These are phyloP conservation scores for Thysanoteuthis rhombus DNA, from an alignment of 2,888 invertebrate genomes.

Conservation along the genomic window DNA sequence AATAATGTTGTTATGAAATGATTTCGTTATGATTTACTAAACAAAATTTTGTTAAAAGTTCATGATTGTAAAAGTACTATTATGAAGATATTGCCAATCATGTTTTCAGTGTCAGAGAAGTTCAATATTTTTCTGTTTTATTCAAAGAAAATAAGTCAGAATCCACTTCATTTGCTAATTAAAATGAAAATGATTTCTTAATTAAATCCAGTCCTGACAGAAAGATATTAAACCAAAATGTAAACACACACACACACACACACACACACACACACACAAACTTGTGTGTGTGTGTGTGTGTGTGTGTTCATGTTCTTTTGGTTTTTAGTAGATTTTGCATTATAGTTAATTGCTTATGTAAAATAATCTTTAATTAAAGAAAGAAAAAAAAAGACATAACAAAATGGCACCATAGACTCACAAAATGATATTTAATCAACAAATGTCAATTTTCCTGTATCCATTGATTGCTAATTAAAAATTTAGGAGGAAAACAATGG, in stretches of 20 bases:
- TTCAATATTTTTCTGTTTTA: not conserved
- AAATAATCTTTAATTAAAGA: not conserved
- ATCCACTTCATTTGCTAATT: slow-evolving; percentile 12
- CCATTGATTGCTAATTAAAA: slow-evolving; percentile 12
- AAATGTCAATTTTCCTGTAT: slow-evolving; percentile 12
- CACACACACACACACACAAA: not conserved
- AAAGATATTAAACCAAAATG: not conserved
- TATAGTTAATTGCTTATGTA: slow-evolving; percentile 12
- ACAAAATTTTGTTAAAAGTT: too few species aligned
- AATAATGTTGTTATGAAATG: too few species aligned
- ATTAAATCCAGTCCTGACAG: not conserved
- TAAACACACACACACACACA: too few species aligned
- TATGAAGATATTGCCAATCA: too few species aligned
- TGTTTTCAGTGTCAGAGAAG: not conserved
- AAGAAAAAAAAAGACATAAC: not conserved
- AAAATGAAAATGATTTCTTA: slow-evolving; percentile 12
- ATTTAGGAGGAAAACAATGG: not conserved
- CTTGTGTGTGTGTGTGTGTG: not conserved
- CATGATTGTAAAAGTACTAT: too few species aligned
- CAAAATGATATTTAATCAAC: slow-evolving; percentile 1
- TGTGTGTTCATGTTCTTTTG: not conserved
- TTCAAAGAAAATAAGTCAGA: not conserved
- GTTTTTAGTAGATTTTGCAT: not conserved
- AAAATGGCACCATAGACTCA: not conserved
- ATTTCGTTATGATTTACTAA: too few species aligned